Percentiles rank a stretch among this genome's conserved stretches.
Evolutionary conservation across 2,113 vertebrate species (phyloP).

Genomic region (Phodopus roborovskii): DNA sequence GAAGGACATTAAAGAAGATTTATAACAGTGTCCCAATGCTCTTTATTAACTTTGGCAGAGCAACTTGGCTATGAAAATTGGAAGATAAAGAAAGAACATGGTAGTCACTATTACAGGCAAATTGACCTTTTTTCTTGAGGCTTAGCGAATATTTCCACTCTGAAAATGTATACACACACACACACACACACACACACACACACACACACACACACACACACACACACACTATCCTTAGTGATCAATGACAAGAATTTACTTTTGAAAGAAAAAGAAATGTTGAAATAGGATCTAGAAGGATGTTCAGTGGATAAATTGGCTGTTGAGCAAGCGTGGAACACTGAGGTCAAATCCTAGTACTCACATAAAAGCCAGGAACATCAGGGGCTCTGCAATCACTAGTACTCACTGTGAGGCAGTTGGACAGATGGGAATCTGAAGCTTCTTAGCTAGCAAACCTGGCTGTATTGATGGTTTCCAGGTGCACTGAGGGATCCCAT

Average conservation of each 20-base stretch:
- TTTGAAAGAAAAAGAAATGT: neutral
- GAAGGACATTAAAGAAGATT: slow-evolving; percentile 72
- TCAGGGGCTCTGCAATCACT: neutral
- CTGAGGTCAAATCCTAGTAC: neutral
- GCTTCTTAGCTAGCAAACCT: neutral
- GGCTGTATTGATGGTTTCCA: neutral
- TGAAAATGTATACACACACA: neutral
- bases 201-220: neutral
- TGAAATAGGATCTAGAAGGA: neutral
- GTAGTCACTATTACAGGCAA: slow-evolving; percentile 12
- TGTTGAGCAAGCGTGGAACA: neutral
- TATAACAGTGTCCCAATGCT: slow-evolving; percentile 69
- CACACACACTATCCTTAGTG: neutral
- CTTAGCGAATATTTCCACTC: neutral
- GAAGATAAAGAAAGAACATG: slow-evolving; percentile 59
- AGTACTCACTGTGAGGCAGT: neutral
- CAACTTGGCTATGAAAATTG: slow-evolving; percentile 42
- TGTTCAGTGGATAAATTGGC: neutral
- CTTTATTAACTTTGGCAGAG: slow-evolving; percentile 69
- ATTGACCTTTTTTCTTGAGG: neutral
- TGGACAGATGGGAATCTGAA: neutral
- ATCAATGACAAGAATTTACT: slow-evolving; percentile 14
- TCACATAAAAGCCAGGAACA: neutral
- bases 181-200: no score
- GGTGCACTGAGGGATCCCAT: neutral